Percentiles rank a stretch among this genome's conserved stretches.
Evolutionary conservation across 2,797 vertebrate species (phyloP).

Genomic region (Saxicola maurus): DNA sequence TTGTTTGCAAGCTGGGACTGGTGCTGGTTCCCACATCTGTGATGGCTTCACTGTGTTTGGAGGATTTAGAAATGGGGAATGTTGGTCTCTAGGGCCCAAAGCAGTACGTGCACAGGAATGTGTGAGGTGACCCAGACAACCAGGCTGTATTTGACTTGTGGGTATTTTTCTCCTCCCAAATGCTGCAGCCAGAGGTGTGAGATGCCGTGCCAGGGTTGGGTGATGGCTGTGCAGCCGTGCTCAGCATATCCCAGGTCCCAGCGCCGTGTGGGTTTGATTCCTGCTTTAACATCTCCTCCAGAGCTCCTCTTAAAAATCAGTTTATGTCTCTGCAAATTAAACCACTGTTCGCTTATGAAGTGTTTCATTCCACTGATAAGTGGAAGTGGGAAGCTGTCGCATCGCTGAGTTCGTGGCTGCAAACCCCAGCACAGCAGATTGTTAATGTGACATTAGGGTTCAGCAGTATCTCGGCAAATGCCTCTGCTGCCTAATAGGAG

Average conservation of each 20-base stretch:
- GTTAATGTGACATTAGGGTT: slow-evolving; percentile 7
- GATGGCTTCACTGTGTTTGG: not conserved
- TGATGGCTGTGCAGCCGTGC: not conserved
- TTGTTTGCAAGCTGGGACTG: not conserved
- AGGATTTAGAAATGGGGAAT: not conserved
- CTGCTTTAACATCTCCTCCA: not conserved
- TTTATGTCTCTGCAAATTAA: not conserved
- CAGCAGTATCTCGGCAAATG: not conserved
- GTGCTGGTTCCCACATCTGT: rapidly evolving
- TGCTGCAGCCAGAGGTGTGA: not conserved
- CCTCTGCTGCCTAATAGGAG: not conserved
- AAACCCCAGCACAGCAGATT: not conserved
- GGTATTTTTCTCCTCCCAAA: not conserved
- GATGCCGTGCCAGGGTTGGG: not conserved
- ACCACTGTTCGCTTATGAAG: not conserved
- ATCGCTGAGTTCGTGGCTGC: not conserved
- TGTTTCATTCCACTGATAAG: not conserved
- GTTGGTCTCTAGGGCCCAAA: not conserved
- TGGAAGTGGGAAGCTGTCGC: not conserved
- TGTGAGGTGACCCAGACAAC: not conserved
- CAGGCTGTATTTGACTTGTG: not conserved
- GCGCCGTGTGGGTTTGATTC: rapidly evolving
- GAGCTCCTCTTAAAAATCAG: not conserved
- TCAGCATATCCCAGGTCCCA: not conserved
- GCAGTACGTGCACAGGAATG: not conserved